Base-by-base conservation (phyloP, 1,140 invertebrate genomes). In the Drosophila asahinai region DNA sequence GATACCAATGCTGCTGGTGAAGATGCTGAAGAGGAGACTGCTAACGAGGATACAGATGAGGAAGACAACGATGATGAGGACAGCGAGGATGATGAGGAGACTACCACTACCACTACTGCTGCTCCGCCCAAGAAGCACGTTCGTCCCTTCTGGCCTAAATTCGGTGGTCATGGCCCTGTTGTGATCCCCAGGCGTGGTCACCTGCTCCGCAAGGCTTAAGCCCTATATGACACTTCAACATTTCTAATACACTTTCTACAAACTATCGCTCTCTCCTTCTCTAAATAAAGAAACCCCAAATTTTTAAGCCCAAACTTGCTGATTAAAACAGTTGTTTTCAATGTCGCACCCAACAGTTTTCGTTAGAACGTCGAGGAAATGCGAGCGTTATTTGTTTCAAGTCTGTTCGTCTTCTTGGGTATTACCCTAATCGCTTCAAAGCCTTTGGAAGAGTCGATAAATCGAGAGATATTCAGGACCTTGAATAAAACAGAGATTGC, bases 301-400 rank as follows among this genome's bases (percentile, higher is more conserved):
- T 43, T 42, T 30, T 2, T 4, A 43, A 59, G 58, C 12, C 8
- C 0, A 38, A 73, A 51, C 15, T 52, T 27, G 17, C 45, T 22
- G 27, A 25, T 63, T 48, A 68, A 63, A 72, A 59, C 45, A 59
- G 22, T 45, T 40, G 51, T 38, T 54, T 47, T 9, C 6, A 38
- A 52, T 27, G 33, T 19, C 9, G 25, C 40, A 1, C 25, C 3
- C 5, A 55, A 25, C 65, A 86, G 83, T 87, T 36, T 77, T 59
- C 9, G 15, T 63, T 57, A 2, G 48, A 76, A 33, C 72, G 61
- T 64, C 17, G 36, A 40, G 7, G 66, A 45, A 65, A 87, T 87
- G 83, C 76, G 83, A 22, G 48, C 30, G 2, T 12, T 76, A n/a
- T 40, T 38, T 49, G 15, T 76, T 19, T 8, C 67, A 19, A 45